Evolutionary conservation across 2,888 invertebrate species (phyloP).

Genomic region (Tipula confusa): DNA sequence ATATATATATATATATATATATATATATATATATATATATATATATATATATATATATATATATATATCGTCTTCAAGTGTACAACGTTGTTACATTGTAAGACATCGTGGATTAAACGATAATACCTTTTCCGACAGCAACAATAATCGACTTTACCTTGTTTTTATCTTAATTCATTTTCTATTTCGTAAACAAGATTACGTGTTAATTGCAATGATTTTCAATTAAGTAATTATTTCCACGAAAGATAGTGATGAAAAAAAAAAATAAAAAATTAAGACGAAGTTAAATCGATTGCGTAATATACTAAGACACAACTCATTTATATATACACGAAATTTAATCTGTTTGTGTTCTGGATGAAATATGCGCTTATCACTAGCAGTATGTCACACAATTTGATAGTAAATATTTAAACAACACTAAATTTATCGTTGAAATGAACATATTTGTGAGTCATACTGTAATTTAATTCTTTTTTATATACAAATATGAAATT

Average conservation of each 20-base stretch:
- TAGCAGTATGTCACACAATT: background rate
- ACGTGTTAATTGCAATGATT: background rate
- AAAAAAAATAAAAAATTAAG: background rate
- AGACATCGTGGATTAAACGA: no score
- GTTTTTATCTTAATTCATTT: background rate
- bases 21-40: no score
- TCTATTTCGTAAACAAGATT: background rate
- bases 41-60: no score
- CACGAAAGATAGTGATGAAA: background rate
- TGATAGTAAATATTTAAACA: background rate
- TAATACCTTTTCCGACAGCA: background rate
- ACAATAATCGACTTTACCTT: background rate
- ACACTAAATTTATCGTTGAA: background rate
- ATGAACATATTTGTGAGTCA: background rate
- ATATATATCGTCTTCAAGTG: no score
- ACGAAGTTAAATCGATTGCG: background rate
- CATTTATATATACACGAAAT: no score
- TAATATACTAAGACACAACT: background rate
- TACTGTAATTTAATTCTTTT: background rate
- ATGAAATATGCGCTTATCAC: background rate
- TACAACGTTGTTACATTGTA: no score
- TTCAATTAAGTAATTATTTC: background rate
- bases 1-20: no score
- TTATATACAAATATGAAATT: background rate
- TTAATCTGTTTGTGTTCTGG: slow-evolving; percentile 13